A percentile compares a stretch with the other conserved stretches of the same genome.
Conservation (phyloP, 2,113 vertebrate genomes). For the Coptodon rendalli region DNA sequence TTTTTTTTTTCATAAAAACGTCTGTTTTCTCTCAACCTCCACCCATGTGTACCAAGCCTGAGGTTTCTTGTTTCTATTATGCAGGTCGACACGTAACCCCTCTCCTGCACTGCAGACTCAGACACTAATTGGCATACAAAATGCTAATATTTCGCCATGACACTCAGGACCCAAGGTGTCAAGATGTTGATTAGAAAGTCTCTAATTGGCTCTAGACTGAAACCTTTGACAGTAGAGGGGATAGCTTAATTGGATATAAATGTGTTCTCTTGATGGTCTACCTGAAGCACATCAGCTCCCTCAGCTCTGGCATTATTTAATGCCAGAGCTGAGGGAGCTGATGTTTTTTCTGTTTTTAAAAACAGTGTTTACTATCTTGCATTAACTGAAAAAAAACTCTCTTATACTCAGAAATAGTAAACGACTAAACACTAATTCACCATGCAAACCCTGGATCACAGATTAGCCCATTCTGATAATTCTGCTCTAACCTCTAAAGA, state of each 20-base stretch:
- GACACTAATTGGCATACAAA: constrained; percentile 63
- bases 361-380: not conserved
- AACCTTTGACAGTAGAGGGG: constrained; percentile 45
- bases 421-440: not conserved
- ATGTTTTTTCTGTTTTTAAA: not conserved
- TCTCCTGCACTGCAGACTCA: constrained; percentile 15
- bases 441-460: not conserved
- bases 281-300: constrained; percentile 12
- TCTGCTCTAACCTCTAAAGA: not conserved
- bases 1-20: constrained; percentile 14
- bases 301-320: not conserved
- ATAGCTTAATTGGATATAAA: constrained; percentile 52
- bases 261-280: not conserved
- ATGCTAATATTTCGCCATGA: constrained; percentile 63
- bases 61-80: constrained; percentile 34
- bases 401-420: not conserved
- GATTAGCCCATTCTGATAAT: not conserved
- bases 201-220: constrained; percentile 58
- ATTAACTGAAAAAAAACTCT: not conserved
- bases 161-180: constrained; percentile 58
- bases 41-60: constrained; percentile 2
- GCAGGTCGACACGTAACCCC: constrained; percentile 14
- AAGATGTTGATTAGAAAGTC: constrained; percentile 61
- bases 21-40: not conserved
- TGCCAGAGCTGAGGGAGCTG: not conserved